These are phyloP conservation scores for Selenia dentaria DNA, from an alignment of 2,888 invertebrate species.

Conservation along the genomic window DNA sequence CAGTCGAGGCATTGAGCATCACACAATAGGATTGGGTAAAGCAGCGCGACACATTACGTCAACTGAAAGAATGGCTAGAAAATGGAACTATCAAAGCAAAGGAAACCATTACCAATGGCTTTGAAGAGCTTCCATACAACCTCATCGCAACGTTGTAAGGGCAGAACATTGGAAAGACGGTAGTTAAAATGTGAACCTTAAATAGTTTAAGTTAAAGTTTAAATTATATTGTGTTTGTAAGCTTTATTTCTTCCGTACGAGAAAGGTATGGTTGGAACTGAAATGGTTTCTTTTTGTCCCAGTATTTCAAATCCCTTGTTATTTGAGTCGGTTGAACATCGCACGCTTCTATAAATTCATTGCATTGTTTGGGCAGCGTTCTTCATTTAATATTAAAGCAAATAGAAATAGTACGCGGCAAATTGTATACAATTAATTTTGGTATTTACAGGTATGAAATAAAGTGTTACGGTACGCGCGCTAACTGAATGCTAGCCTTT, in stretches of 20 bases:
- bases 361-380: too few species aligned
- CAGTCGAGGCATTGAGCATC: conserved; percentile 47
- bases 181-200: conserved; percentile 48
- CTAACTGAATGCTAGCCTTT: too few species aligned
- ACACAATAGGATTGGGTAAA: conserved; percentile 48
- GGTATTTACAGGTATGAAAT: too few species aligned
- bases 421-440: too few species aligned
- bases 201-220: conserved; percentile 20
- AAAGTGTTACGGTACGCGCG: too few species aligned
- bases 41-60: conserved; percentile 40
- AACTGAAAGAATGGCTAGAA: conserved; percentile 47
- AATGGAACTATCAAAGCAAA: conserved; percentile 47
- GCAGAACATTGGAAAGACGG: conserved; percentile 44
- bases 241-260: conserved; percentile 5
- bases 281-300: conserved; percentile 27
- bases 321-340: conserved; percentile 13
- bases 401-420: too few species aligned
- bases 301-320: conserved; percentile 20
- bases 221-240: conserved; percentile 4
- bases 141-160: conserved; percentile 46
- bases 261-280: conserved; percentile 11
- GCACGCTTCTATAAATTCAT: not conserved
- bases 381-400: too few species aligned
- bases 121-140: conserved; percentile 48
- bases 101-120: conserved; percentile 50